These are phyloP conservation scores for Amblyopsis hoosieri DNA, from an alignment of 2,797 vertebrate species.

Conservation along the genomic window DNA sequence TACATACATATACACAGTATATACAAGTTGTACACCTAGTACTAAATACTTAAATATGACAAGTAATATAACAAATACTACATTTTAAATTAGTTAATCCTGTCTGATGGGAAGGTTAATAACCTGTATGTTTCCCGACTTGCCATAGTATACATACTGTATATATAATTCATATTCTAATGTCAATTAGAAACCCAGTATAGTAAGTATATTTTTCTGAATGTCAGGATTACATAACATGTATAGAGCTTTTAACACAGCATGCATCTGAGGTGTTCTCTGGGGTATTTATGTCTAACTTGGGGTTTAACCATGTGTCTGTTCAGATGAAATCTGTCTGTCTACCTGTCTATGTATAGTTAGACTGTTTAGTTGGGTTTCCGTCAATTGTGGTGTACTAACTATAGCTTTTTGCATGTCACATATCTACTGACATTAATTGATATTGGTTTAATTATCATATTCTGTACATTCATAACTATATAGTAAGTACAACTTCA, in stretches of 20 bases:
- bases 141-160: slow-evolving; percentile 13
- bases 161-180: slow-evolving; percentile 2
- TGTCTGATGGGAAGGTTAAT: background rate
- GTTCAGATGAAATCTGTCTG: slow-evolving; percentile 12
- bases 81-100: background rate
- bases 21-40: background rate
- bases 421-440: background rate
- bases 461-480: background rate
- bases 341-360: background rate
- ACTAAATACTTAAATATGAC: no score
- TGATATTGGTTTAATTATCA: background rate
- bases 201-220: slow-evolving; percentile 28
- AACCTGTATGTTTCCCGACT: background rate
- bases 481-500: no score
- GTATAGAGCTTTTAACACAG: slow-evolving; percentile 33
- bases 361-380: slow-evolving; percentile 27
- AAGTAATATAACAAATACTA: no score
- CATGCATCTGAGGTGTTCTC: slow-evolving; percentile 39
- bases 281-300: slow-evolving; percentile 35
- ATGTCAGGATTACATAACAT: slow-evolving; percentile 29
- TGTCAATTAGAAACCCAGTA: slow-evolving; percentile 21
- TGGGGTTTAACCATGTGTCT: slow-evolving; percentile 9
- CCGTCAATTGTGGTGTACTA: slow-evolving; percentile 7
- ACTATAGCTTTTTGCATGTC: background rate
- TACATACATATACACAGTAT: background rate